A percentile compares a stretch with the other conserved stretches of the same genome.
Conservation (phyloP, 2,113 vertebrate species). For the Acrocephalus kingi region DNA sequence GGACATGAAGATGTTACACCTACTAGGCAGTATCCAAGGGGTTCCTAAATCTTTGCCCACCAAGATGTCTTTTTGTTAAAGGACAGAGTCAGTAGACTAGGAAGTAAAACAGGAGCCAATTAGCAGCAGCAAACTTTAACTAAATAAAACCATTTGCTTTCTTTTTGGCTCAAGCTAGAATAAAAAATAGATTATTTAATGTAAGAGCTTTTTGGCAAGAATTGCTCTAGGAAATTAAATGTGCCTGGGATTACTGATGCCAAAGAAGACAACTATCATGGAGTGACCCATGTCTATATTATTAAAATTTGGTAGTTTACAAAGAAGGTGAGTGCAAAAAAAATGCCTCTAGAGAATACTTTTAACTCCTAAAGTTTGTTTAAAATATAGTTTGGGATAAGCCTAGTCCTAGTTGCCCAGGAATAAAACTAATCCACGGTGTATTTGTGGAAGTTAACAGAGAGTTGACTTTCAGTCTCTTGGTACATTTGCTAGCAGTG, state of each 20-base stretch:
- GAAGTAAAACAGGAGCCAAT: neutral
- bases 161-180: neutral
- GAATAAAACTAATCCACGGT: neutral
- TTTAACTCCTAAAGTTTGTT: neutral
- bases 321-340: neutral
- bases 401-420: neutral
- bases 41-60: neutral
- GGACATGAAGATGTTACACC: neutral
- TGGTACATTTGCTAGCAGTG: neutral
- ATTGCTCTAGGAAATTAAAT: slow-evolving; percentile 35
- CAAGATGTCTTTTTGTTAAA: neutral
- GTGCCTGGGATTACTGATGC: neutral
- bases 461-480: neutral
- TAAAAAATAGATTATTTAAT: slow-evolving; percentile 29
- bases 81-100: neutral
- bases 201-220: neutral
- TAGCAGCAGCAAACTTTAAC: neutral
- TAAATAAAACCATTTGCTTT: neutral
- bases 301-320: neutral
- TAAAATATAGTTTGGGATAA: neutral
- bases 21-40: neutral
- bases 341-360: neutral
- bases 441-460: neutral
- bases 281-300: neutral
- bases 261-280: neutral